Evolutionary conservation across 1,140 invertebrate species (phyloP).

Genomic region (Camponotus floridanus): DNA sequence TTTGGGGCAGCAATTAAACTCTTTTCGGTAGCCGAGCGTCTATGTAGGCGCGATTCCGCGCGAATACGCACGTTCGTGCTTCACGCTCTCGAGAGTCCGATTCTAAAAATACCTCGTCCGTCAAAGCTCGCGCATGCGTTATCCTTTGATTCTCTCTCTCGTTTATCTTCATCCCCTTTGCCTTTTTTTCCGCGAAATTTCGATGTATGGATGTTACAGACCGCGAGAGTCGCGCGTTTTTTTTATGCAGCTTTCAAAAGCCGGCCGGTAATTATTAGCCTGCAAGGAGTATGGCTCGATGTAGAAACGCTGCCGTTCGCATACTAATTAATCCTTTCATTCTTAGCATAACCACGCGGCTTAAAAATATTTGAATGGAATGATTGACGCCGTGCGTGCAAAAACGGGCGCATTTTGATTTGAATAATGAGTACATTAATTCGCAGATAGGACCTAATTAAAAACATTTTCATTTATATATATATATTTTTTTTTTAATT

Average conservation of each 20-base stretch:
- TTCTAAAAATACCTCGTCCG: conserved; percentile 49
- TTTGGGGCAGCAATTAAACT: conserved; percentile 57
- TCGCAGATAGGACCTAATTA: conserved; percentile 28
- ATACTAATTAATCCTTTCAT: conserved; percentile 52
- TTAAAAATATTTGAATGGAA: conserved; percentile 34
- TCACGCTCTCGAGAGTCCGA: conserved; percentile 13
- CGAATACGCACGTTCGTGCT: conserved; percentile 33
- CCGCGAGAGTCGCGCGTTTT: conserved; percentile 10
- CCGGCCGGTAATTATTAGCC: conserved; percentile 39
- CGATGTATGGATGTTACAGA: conserved; percentile 11
- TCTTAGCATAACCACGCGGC: not conserved
- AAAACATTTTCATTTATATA: conserved; percentile 1
- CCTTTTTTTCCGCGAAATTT: conserved; percentile 43
- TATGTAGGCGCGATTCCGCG: conserved; percentile 41
- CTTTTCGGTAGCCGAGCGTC: conserved; percentile 40
- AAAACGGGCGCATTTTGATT: not conserved
- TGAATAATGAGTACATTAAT: conserved; percentile 28
- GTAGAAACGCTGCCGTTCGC: conserved; percentile 14
- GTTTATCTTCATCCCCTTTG: conserved; percentile 17
- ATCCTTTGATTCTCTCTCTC: conserved; percentile 51
- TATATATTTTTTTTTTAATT: not conserved
- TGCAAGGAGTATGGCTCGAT: conserved; percentile 19
- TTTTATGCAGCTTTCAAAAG: conserved; percentile 24
- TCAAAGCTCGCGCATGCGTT: conserved; percentile 53
- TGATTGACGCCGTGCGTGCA: not conserved